These are phyloP conservation scores for Cavia aperea DNA, from an alignment of 2,113 vertebrate species.

Conservation along the genomic window DNA sequence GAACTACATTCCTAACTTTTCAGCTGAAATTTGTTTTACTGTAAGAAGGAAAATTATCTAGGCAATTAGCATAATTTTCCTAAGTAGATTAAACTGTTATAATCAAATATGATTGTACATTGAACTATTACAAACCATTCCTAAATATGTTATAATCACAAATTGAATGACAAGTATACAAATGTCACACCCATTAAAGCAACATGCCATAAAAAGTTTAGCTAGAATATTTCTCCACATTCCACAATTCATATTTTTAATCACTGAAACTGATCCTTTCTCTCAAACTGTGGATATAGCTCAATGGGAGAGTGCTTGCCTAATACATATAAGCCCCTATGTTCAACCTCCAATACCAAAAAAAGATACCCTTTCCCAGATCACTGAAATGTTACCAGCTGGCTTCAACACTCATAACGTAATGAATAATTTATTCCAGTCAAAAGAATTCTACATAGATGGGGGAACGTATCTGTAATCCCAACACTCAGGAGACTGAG, in stretches of 20 bases:
- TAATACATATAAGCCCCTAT: not conserved
- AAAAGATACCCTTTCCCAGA: slow-evolving; percentile 13
- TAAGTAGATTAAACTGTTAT: not conserved
- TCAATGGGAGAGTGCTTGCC: not conserved
- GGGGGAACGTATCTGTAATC: not conserved
- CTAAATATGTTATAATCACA: slow-evolving; percentile 29
- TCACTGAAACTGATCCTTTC: not conserved
- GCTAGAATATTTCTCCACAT: slow-evolving; percentile 2
- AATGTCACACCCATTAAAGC: not conserved
- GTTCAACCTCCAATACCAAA: not conserved
- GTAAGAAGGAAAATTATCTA: slow-evolving; percentile 36
- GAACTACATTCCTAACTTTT: not conserved
- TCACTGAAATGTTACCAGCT: not conserved
- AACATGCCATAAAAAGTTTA: slow-evolving; percentile 6
- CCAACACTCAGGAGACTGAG: not conserved
- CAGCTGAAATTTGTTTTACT: not conserved
- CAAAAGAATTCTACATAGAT: not conserved
- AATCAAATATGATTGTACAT: not conserved
- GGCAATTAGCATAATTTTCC: slow-evolving; percentile 14
- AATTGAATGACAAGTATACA: not conserved
- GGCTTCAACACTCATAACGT: not conserved
- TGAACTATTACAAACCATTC: slow-evolving; percentile 10
- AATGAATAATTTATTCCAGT: not conserved
- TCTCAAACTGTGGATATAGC: not conserved
- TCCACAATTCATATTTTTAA: slow-evolving; percentile 17